Evolutionary conservation across 2,113 vertebrate genomes (phyloP).

Genomic region (Thoracochromis brauschi): DNA sequence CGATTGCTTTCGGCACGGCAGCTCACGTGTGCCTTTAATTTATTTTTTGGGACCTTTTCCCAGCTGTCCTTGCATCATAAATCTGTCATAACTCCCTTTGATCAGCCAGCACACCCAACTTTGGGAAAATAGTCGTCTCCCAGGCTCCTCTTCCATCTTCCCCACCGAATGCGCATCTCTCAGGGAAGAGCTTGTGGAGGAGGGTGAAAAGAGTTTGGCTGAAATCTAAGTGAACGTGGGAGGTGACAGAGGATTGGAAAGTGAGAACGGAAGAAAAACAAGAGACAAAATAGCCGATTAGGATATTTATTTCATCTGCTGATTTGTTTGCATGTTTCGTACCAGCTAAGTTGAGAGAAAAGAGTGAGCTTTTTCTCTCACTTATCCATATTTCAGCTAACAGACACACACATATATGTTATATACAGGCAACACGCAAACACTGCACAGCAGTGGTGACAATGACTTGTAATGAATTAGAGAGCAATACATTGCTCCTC

Average conservation of each 20-base stretch:
- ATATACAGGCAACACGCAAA: not conserved
- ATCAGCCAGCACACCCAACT: not conserved
- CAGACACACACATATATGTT: not conserved
- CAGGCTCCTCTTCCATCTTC: not conserved
- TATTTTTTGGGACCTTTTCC: not conserved
- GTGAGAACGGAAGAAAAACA: not conserved
- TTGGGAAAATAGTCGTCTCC: not conserved
- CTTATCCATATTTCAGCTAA: not conserved
- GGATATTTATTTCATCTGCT: not conserved
- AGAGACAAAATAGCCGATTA: not conserved
- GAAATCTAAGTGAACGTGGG: not conserved
- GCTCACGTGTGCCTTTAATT: not conserved
- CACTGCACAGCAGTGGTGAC: not conserved
- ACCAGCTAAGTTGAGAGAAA: not conserved
- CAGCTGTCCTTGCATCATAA: not conserved
- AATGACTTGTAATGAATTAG: constrained; percentile 26
- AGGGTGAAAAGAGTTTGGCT: constrained; percentile 1
- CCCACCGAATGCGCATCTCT: not conserved
- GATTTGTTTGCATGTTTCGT: not conserved
- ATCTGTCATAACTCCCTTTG: constrained; percentile 21
- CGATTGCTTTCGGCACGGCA: not conserved
- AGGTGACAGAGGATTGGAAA: not conserved
- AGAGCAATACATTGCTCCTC: constrained; percentile 16
- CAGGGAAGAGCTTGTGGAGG: not conserved
- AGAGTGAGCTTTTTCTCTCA: not conserved